Evolutionary conservation across 2,888 invertebrate genomes (phyloP), one percentile per base, ranked within the genome.

Genomic region (Heliconius ismenius): DNA sequence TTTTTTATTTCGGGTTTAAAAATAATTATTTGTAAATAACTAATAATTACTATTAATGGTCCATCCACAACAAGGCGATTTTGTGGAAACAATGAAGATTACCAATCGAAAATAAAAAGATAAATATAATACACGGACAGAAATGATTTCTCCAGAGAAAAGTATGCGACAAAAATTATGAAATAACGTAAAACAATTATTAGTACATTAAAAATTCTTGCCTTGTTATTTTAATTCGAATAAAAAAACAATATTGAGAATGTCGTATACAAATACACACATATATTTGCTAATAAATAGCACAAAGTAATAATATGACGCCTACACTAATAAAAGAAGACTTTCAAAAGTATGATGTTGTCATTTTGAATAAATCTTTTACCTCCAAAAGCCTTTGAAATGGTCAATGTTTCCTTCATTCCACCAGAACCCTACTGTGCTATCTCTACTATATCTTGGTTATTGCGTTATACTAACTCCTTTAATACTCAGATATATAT

Each of bases 371-470:
- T 81, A 81, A 81, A 81, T 81, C 81, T 78, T 60, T 65, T 58
- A 26, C 21, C 36, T 77, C 80, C 79, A 83, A 81, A 82, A 83
- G 83, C 83, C 82, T 82, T 84, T 85, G 82, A 85, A 83, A 80
- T 82, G 76, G 79, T 84, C 83, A 84, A 85, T 86, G 85, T 84
- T 83, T 65, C 68, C 78, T 76, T 70, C 74, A 70, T 74, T 74
- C 21, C 43, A 43, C 49, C 54, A 77, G 85, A 84, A 85, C 85
- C 92, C 92, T 84, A 91, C 90, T 86, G 91, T 39, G 91, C 83
- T 84, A 88, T 89, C 88, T 87, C 85, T 83, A 83, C 87, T 90
- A 89, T 87, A 91, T 90, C 86, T 87, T 87, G 85, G 86, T 91
- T 89, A 91, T 89, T 87, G 88, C 88, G 82, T 87, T 86, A 89